A percentile compares a stretch with the other conserved stretches of the same genome.
Evolutionary conservation across 2,888 invertebrate genomes (phyloP).

Genomic region (Apodemia zela): DNA sequence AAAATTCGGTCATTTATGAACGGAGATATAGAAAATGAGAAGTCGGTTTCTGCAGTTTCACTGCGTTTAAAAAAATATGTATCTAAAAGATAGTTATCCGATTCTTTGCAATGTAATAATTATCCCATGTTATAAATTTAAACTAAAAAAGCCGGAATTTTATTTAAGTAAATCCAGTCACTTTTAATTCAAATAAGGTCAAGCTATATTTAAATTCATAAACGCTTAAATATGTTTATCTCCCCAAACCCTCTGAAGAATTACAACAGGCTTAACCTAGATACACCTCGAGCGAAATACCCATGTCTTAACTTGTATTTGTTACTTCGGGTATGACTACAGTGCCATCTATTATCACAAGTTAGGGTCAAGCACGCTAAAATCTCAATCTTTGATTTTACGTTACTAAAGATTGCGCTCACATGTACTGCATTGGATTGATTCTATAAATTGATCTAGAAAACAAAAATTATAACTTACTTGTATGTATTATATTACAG

Average conservation of each 20-base stretch:
- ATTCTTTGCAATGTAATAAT: no score
- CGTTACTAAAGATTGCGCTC: neutral
- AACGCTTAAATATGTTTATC: conserved; percentile 17
- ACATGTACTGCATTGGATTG: neutral
- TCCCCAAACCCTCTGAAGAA: conserved; percentile 28
- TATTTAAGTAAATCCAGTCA: neutral
- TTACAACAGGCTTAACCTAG: conserved; percentile 29
- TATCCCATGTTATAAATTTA: no score
- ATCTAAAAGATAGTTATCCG: no score
- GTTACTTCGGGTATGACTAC: conserved; percentile 30
- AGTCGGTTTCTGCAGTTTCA: no score
- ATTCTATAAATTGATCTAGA: no score
- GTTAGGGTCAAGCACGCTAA: conserved; percentile 32
- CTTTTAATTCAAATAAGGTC: neutral
- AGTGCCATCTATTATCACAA: conserved; percentile 35
- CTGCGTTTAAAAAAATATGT: no score
- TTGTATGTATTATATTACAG: no score
- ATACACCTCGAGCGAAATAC: conserved; percentile 27
- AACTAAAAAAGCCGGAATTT: no score
- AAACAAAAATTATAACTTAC: no score
- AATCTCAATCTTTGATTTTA: conserved; percentile 23
- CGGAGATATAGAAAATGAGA: no score
- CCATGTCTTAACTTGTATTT: conserved; percentile 30
- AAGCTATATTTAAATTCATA: conserved; percentile 1
- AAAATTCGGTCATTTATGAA: no score